Evolutionary conservation across 2,797 vertebrate species (phyloP), one percentile per base, ranked within the genome.

Genomic region (Takifugu rubripes): DNA sequence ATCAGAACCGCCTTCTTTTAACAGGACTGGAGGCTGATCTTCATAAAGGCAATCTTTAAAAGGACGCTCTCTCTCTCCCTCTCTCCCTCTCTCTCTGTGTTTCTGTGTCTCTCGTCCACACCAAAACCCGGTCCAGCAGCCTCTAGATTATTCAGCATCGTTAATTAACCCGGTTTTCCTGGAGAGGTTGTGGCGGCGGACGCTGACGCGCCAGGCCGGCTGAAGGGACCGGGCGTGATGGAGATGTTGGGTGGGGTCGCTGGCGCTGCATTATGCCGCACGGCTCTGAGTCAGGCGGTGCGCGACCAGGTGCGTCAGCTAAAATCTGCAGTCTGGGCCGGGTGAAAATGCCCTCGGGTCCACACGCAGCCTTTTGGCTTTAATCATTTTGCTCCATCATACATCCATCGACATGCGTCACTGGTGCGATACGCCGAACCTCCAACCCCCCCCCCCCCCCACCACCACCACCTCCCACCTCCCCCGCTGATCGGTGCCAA

Each of bases 181-280:
- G 45, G 70, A 54, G 49, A 66, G 64, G 70, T 82, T 46, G 44
- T n/a, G 6, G 44, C 16, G 44, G 44, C 1, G 44, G 44, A 21
- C 6, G 17, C 3, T 5, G 44, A n/a, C 36, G 78, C 54, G 66
- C 60, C 53, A 42, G 49, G 52, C 56, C 71, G 5, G 70, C 68
- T 65, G 68, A 73, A 72, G 76, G 75, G 77, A 77, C 66, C 69
- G 64, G 83, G 52, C 87, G 88, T 88, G 78, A 40, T 40, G 36
- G 46, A 24, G 46, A 48, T 48, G 46, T 48, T 91, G 91, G 91
- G 91, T 92, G 91, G 90, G 91, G 91, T 92, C 90, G 87, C 82
- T 87, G 75, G 81, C 78, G 79, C 91, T 91, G 91, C 91, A 92
- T 91, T 90, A 91, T 92, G 90, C 89, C 81, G 88, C 83, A 61